Evolutionary conservation across 2,888 invertebrate genomes (phyloP).

Genomic region (Megastigmus dorsalis): DNA sequence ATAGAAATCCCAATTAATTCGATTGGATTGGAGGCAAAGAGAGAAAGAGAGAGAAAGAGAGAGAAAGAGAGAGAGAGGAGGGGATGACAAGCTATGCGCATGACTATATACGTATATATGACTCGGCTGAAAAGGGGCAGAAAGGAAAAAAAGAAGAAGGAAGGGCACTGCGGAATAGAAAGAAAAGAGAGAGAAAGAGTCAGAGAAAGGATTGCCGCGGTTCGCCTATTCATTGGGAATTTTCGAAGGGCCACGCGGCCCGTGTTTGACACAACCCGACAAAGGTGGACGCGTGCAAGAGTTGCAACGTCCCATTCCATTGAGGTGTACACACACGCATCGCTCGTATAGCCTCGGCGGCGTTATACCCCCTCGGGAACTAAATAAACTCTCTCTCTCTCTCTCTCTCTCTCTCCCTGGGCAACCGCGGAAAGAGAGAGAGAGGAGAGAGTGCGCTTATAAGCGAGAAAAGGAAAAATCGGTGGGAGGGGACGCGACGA

Average conservation of each 20-base stretch:
- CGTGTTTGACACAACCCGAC: conserved; percentile 49
- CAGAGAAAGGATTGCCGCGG: conserved; percentile 42
- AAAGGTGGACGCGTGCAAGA: conserved; percentile 30
- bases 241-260: conserved; percentile 37
- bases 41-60: too few species aligned
- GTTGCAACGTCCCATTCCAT: conserved; percentile 46
- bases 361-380: too few species aligned
- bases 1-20: conserved; percentile 54
- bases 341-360: too few species aligned
- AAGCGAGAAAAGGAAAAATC: conserved; percentile 45
- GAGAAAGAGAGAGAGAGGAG: too few species aligned
- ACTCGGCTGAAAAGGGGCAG: too few species aligned
- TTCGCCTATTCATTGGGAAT: conserved; percentile 50
- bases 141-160: too few species aligned
- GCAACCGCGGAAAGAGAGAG: background rate
- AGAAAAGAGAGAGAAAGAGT: too few species aligned
- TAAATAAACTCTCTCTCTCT: conserved; percentile 50
- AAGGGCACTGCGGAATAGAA: too few species aligned
- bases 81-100: too few species aligned
- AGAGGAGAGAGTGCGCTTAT: conserved; percentile 26
- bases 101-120: too few species aligned
- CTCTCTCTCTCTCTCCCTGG: too few species aligned
- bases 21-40: too few species aligned
- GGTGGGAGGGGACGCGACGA: conserved; percentile 6
- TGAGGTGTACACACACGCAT: background rate